A percentile compares a stretch with the other conserved stretches of the same genome.
Evolutionary conservation across 2,797 vertebrate species (phyloP).

Genomic region (Alectoris magna): DNA sequence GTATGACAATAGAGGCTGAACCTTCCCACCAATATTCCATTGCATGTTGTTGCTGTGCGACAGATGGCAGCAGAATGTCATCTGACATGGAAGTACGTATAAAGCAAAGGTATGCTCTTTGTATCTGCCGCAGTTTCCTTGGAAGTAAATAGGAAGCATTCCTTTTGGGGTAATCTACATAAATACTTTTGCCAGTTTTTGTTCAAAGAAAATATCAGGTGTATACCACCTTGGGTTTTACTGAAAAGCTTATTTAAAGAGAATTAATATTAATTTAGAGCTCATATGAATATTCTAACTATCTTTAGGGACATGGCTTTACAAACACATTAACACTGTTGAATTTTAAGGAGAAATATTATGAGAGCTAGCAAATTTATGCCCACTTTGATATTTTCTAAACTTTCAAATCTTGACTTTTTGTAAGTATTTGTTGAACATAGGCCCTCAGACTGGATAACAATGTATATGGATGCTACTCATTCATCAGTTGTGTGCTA

Average conservation of each 20-base stretch:
- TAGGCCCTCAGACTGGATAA: not conserved
- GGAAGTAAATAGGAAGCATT: too few species aligned
- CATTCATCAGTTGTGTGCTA: not conserved
- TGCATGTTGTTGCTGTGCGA: too few species aligned
- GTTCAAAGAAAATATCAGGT: not conserved
- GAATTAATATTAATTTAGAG: not conserved
- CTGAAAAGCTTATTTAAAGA: not conserved
- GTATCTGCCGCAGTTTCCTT: too few species aligned
- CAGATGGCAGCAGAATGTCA: too few species aligned
- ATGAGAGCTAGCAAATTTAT: constrained; percentile 25
- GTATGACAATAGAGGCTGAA: too few species aligned
- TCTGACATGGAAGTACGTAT: too few species aligned
- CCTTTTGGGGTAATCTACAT: not conserved
- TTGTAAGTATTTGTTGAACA: constrained; percentile 5
- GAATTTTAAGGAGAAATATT: constrained; percentile 10
- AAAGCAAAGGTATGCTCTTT: too few species aligned
- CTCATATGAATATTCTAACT: not conserved
- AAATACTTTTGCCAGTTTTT: not conserved
- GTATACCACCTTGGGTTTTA: not conserved
- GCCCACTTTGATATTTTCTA: constrained; percentile 13
- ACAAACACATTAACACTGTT: constrained; percentile 35
- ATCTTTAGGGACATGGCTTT: constrained; percentile 31
- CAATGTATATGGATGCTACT: not conserved
- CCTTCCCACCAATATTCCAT: too few species aligned
- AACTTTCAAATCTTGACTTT: constrained; percentile 32